These are phyloP conservation scores for Cantharis rustica DNA, from an alignment of 2,888 invertebrate species.

Conservation along the genomic window DNA sequence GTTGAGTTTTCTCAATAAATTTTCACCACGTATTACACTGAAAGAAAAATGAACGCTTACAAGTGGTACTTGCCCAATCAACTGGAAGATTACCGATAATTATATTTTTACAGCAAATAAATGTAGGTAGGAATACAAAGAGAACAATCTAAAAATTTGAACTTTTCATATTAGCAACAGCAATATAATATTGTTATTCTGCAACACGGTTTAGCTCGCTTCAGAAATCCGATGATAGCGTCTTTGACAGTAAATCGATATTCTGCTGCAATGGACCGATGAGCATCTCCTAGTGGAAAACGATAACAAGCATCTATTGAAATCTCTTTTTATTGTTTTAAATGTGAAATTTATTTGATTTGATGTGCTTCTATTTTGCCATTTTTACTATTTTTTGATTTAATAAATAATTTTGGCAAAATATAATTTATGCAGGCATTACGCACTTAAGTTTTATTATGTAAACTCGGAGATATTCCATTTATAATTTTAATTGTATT, in stretches of 20 bases:
- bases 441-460: background rate
- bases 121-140: background rate
- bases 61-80: background rate
- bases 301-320: conserved; percentile 1
- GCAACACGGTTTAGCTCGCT: background rate
- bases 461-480: too few species aligned
- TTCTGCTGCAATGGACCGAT: background rate
- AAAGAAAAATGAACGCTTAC: background rate
- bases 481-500: too few species aligned
- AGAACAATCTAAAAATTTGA: background rate
- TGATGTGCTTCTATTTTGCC: background rate
- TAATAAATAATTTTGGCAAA: background rate
- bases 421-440: background rate
- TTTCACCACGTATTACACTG: background rate
- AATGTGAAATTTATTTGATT: background rate
- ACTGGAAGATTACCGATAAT: background rate
- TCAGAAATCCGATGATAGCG: background rate
- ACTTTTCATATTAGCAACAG: background rate
- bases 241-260: background rate
- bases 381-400: background rate
- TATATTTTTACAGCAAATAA: background rate
- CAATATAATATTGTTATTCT: background rate
- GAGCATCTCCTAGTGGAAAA: background rate
- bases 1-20: background rate
- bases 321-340: background rate